Conservation (phyloP, 2,113 vertebrate species). For the Crotalus tigris region DNA sequence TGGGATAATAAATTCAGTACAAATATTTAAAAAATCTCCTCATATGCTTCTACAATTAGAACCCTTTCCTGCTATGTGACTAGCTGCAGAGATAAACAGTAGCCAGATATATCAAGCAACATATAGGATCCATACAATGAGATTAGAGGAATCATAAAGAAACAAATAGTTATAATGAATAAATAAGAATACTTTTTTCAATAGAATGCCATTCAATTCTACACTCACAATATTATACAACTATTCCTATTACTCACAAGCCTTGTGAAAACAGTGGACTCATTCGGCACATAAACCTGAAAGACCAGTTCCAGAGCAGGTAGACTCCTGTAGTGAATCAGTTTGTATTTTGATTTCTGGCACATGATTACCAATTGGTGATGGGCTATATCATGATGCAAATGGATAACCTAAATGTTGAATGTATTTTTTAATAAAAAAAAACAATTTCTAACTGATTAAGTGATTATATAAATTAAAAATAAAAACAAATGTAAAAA, state of each 20-base stretch:
- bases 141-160: background rate
- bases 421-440: conserved; percentile 35
- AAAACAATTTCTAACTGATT: conserved; percentile 33
- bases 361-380: conserved; percentile 34
- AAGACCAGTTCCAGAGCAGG: conserved; percentile 24
- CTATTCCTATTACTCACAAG: conserved; percentile 24
- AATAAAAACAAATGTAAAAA: background rate
- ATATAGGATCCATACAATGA: background rate
- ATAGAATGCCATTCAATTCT: background rate
- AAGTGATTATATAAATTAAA: background rate
- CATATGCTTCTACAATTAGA: background rate
- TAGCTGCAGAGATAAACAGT: background rate
- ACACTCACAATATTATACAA: background rate
- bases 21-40: background rate
- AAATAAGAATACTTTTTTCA: background rate
- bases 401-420: conserved; percentile 46
- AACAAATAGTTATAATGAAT: background rate
- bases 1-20: background rate
- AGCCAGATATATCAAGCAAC: background rate
- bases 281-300: conserved; percentile 21
- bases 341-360: conserved; percentile 29
- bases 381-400: conserved; percentile 17
- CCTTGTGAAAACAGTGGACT: conserved; percentile 9
- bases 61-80: background rate
- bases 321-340: conserved; percentile 40